phyloP scores from a whole-genome alignment of 2,888 invertebrate species.

The Trichogramma dendrolimi region DNA sequence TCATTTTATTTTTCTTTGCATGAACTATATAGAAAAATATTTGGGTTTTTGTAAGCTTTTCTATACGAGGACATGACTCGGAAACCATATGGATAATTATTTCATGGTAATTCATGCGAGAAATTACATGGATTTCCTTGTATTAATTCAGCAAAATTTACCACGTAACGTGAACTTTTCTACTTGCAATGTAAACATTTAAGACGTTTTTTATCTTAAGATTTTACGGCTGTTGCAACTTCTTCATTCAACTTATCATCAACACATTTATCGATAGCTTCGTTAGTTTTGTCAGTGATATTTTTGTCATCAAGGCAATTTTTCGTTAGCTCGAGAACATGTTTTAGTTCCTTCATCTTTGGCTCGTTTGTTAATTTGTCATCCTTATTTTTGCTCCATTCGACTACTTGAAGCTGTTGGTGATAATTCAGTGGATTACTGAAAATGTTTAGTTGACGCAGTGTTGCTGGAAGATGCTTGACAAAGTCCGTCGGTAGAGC shows the following conservation, averaged over 20 bases:
- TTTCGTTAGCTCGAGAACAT: conserved; percentile 18
- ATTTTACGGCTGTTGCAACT: neutral
- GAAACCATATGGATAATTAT: no score
- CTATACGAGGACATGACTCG: no score
- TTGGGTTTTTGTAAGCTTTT: no score
- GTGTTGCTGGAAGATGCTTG: conserved; percentile 10
- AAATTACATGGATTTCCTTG: no score
- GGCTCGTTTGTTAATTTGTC: conserved; percentile 18
- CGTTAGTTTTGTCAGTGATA: conserved; percentile 11
- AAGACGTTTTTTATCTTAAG: no score
- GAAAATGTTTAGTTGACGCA: conserved; percentile 18
- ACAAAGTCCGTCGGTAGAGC: conserved; percentile 18
- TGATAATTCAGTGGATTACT: conserved; percentile 25
- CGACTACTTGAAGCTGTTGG: conserved; percentile 10
- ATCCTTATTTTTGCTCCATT: conserved; percentile 22
- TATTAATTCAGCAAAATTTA: no score
- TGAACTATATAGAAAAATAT: no score
- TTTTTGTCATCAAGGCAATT: conserved; percentile 18
- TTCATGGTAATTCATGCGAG: no score
- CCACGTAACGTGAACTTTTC: neutral
- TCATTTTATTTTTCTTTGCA: no score
- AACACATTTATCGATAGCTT: conserved; percentile 21
- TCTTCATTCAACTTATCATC: conserved; percentile 20
- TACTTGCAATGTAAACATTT: neutral
- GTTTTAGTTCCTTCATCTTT: conserved; percentile 17